Evolutionary conservation across 2,888 invertebrate species (phyloP), one percentile per base, ranked within the genome.

Genomic region (Caenorhabditis panamensis): DNA sequence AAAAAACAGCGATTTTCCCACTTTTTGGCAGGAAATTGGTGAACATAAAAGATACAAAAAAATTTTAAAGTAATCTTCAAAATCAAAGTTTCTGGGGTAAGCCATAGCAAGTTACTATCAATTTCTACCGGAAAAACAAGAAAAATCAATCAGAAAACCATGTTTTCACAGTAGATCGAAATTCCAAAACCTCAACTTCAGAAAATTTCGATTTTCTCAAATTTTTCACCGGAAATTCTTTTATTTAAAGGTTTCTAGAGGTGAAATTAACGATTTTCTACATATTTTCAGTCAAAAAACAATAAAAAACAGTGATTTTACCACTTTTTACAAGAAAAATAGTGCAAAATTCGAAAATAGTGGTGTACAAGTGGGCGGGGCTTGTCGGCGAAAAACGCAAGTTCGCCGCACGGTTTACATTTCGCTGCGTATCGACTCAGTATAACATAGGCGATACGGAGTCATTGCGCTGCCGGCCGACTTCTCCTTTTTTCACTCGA

Each of bases 361-460:
- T 5, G 8, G 28, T 20, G 18, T 44, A 41, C 49, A 51, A 62
- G 26, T 54, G 54, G 66, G 78, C 44, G 78, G 49, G 28, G 72
- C 18, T 36, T 20, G 20, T 11, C 11, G 13, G 5, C 18, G 24
- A 20, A 26, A 62, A 58, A 54, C 31, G 53, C 61, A 71, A 37
- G 1, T 9, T 1, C 20, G 71, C 66, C 56, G 80, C 80, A 71
- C 61, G 36, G 13, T 49, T 56, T 49, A 20, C 24, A 37, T n/a
- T 58, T 51, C 31, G 59, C 77, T 77, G 77, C 49, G 81, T 73
- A 77, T 71, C 81, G 75, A 77, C 81, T 36, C 72, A 20, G 16
- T 63, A 54, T 24, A 49, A n/a, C 72, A 47, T 61, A 31, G 8
- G 47, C n/a, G 81, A 81, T 81, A 81, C 81, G 81, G 18, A 80